phyloP scores from a whole-genome alignment of 2,797 vertebrate species.

The Channallabes apus region DNA sequence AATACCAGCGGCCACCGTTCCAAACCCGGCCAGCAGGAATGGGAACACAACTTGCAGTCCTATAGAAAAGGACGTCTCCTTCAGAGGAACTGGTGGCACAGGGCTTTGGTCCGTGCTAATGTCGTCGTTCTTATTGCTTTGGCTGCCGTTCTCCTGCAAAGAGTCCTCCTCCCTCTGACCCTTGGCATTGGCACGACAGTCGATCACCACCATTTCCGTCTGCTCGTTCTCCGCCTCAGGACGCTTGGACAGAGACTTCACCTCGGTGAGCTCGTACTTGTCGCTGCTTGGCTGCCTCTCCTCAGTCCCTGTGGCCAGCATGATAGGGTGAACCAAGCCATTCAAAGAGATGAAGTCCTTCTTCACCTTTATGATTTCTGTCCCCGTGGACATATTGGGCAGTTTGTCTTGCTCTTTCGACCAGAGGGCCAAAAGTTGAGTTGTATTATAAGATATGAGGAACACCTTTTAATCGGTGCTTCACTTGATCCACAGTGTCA shows the following conservation, averaged over 20 bases:
- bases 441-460: conserved; percentile 54
- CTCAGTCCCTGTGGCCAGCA: conserved; percentile 70
- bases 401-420: conserved; percentile 83
- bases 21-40: conserved; percentile 97
- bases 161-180: conserved; percentile 94
- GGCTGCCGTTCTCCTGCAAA: conserved; percentile 93
- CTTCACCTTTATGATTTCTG: conserved; percentile 75
- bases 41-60: conserved; percentile 97
- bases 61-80: conserved; percentile 95
- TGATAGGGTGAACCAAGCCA: conserved; percentile 78
- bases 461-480: conserved; percentile 43
- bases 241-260: conserved; percentile 68
- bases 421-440: conserved; percentile 77
- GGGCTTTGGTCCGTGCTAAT: conserved; percentile 84
- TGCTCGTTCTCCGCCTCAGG: conserved; percentile 66
- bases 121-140: conserved; percentile 95
- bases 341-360: conserved; percentile 87
- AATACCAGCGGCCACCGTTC: conserved; percentile 97
- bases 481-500: conserved; percentile 64
- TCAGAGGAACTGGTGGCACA: conserved; percentile 81
- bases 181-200: conserved; percentile 91
- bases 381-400: conserved; percentile 85
- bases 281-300: conserved; percentile 59
- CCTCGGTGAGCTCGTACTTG: conserved; percentile 77
- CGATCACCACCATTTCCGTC: conserved; percentile 80